phyloP scores from a whole-genome alignment of 2,888 invertebrate species.

The Himalopsyche tibetana region DNA sequence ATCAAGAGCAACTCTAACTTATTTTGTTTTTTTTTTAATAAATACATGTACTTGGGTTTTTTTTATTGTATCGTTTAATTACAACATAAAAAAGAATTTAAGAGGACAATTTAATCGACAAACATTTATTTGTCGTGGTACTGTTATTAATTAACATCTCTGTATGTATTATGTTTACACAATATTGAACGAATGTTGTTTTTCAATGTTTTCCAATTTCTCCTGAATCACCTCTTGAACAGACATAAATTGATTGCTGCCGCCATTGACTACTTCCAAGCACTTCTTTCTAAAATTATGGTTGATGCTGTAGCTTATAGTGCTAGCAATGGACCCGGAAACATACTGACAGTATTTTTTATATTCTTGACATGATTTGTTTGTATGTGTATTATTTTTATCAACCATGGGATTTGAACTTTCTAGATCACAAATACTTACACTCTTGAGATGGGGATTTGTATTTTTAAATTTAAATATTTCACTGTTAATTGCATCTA shows the following conservation, averaged over 20 bases:
- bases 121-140: background rate
- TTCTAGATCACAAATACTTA: background rate
- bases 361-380: slow-evolving; percentile 1
- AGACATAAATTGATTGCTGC: slow-evolving; percentile 17
- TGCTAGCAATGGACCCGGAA: slow-evolving; percentile 55
- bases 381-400: background rate
- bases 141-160: background rate
- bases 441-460: background rate
- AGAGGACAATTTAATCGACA: too few relatives aligned
- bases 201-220: slow-evolving; percentile 31
- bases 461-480: background rate
- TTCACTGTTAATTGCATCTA: background rate
- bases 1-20: too few relatives aligned
- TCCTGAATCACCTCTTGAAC: slow-evolving; percentile 52
- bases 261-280: slow-evolving; percentile 25
- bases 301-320: slow-evolving; percentile 58
- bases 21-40: too few relatives aligned
- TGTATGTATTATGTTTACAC: background rate
- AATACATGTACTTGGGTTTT: too few relatives aligned
- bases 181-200: background rate
- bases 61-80: background rate
- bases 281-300: slow-evolving; percentile 57
- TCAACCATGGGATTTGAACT: background rate
- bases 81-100: too few relatives aligned
- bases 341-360: slow-evolving; percentile 52